Conservation (phyloP, 2,113 vertebrate genomes). For the Apus apus region DNA sequence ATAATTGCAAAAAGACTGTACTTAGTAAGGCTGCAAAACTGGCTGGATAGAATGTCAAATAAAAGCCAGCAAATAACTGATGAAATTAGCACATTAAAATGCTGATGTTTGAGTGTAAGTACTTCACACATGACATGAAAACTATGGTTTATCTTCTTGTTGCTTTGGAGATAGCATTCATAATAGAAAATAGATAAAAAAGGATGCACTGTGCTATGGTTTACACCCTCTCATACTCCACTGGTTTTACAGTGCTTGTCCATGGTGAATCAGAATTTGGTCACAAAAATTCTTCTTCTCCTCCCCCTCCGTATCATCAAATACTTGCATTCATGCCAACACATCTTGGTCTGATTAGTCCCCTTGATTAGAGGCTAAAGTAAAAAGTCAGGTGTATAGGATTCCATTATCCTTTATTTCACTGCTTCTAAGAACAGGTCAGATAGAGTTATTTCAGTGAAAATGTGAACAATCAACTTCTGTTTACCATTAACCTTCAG, state of each 20-base stretch:
- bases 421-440: conserved; percentile 59
- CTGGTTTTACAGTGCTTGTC: background rate
- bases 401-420: conserved; percentile 71
- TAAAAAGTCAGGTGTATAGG: conserved; percentile 70
- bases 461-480: conserved; percentile 77
- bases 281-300: conserved; percentile 4
- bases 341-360: conserved; percentile 76
- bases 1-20: background rate
- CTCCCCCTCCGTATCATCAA: background rate
- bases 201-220: background rate
- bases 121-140: background rate
- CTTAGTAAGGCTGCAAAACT: background rate
- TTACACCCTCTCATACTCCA: background rate
- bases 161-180: background rate
- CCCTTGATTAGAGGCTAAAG: conserved; percentile 71
- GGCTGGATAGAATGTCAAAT: background rate
- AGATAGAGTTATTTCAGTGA: conserved; percentile 62
- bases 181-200: background rate
- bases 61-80: background rate
- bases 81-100: background rate
- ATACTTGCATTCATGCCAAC: conserved; percentile 38
- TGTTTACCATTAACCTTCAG: conserved; percentile 77
- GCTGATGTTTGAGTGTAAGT: background rate
- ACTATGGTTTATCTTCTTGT: background rate
- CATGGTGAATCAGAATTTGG: background rate